Evolutionary conservation across 1,140 invertebrate genomes (phyloP).

Genomic region (Grapholita molesta): DNA sequence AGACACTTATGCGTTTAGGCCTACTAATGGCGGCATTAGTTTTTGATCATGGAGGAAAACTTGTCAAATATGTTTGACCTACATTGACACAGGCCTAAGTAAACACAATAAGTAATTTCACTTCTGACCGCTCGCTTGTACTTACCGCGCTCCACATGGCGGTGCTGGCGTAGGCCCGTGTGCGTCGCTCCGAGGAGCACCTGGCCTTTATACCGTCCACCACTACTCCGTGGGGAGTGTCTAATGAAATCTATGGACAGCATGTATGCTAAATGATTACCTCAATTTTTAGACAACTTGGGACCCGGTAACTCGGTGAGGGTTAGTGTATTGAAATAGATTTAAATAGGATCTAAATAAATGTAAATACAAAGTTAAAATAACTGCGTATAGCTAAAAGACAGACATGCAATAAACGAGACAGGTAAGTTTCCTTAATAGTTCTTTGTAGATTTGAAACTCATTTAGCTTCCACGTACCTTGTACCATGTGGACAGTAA

Average conservation of each 20-base stretch:
- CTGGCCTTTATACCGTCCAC: slow-evolving; percentile 59
- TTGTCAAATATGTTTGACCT: slow-evolving; percentile 2
- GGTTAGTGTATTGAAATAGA: neutral
- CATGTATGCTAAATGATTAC: slow-evolving; percentile 15
- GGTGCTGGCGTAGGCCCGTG: slow-evolving; percentile 41
- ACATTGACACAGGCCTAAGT: slow-evolving; percentile 4
- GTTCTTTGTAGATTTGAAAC: too few species aligned
- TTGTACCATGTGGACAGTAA: too few species aligned
- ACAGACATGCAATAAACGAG: too few species aligned
- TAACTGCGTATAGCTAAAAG: neutral
- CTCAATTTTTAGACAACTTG: neutral
- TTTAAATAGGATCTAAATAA: too few species aligned
- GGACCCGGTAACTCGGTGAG: neutral
- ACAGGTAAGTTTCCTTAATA: too few species aligned
- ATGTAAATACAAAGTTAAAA: neutral
- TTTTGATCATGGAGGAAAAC: neutral
- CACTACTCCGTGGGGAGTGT: slow-evolving; percentile 31
- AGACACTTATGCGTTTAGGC: neutral
- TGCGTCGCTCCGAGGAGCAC: slow-evolving; percentile 34
- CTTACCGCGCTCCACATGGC: slow-evolving; percentile 69
- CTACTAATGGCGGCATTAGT: neutral
- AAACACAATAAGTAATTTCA: slow-evolving; percentile 47
- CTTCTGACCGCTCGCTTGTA: slow-evolving; percentile 38
- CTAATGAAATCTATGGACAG: slow-evolving; percentile 6
- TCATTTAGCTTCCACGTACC: too few species aligned